These are phyloP conservation scores for Uropetala carovei DNA, from an alignment of 2,888 invertebrate genomes.

Conservation along the genomic window DNA sequence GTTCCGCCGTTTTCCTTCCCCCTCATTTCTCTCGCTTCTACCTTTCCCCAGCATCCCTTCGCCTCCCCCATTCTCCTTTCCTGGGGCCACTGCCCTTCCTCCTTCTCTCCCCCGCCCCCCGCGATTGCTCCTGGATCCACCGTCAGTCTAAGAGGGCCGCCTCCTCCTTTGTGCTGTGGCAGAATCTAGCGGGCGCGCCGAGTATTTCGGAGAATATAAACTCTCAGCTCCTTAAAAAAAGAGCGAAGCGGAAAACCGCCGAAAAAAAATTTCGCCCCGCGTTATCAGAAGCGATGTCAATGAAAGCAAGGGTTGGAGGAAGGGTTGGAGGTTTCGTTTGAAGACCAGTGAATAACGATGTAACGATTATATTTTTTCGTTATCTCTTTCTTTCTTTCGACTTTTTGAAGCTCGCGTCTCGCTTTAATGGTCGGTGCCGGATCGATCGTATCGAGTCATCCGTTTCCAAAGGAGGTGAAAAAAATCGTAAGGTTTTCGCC, in stretches of 20 bases:
- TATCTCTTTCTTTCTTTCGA: neutral
- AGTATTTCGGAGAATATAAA: slow-evolving; percentile 26
- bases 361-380: slow-evolving; percentile 24
- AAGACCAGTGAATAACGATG: slow-evolving; percentile 27
- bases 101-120: neutral
- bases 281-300: slow-evolving; percentile 39
- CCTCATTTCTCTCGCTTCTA: neutral
- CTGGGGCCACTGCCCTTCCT: neutral
- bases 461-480: slow-evolving; percentile 2
- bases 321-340: slow-evolving; percentile 30
- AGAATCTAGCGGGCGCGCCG: slow-evolving; percentile 19
- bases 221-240: slow-evolving; percentile 12
- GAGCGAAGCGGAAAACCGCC: slow-evolving; percentile 19
- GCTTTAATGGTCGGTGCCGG: slow-evolving; percentile 58
- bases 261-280: neutral
- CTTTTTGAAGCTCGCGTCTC: slow-evolving; percentile 44
- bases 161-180: slow-evolving; percentile 9
- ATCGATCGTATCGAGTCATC: slow-evolving; percentile 56
- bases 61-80: neutral
- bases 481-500: neutral
- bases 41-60: neutral
- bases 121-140: neutral
- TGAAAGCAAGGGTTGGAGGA: slow-evolving; percentile 5
- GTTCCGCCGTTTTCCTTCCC: neutral
- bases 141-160: slow-evolving; percentile 17